Evolutionary conservation across 1,140 invertebrate species (phyloP).

Genomic region (Mizuhopecten yessoensis): DNA sequence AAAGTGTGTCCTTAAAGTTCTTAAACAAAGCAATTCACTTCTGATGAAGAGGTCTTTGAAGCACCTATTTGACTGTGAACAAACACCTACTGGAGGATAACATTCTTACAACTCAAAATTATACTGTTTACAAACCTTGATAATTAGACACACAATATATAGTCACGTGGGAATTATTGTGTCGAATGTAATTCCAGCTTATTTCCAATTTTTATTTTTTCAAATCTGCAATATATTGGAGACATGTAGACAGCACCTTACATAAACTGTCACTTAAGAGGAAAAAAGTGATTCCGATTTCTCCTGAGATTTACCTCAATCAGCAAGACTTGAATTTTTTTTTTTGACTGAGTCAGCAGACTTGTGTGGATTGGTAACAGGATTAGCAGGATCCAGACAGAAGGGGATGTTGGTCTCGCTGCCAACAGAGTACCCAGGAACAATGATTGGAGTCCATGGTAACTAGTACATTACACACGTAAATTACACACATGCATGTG

Average conservation of each 20-base stretch:
- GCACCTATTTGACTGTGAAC: neutral
- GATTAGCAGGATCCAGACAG: neutral
- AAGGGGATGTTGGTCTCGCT: neutral
- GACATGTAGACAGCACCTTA: neutral
- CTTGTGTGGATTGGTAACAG: neutral
- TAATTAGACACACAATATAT: neutral
- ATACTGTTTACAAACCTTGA: neutral
- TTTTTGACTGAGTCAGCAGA: conserved; percentile 9
- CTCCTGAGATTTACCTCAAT: neutral
- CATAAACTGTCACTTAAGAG: neutral
- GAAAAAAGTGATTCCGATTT: neutral
- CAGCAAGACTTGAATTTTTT: neutral
- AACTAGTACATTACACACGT: neutral
- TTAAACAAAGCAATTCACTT: neutral
- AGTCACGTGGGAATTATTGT: neutral
- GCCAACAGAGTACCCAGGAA: neutral
- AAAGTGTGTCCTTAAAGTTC: neutral
- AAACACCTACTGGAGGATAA: neutral
- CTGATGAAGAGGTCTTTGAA: neutral
- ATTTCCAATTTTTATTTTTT: neutral
- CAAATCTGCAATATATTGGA: neutral
- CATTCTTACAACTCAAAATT: neutral
- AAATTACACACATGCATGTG: neutral
- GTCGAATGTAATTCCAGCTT: neutral
- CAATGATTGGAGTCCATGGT: conserved; percentile 26